Evolutionary conservation across 37 sponge, comb jelly and placozoan species (phyloP), one percentile per base, ranked within the genome.

Genomic region (Aplysina aerophoba): DNA sequence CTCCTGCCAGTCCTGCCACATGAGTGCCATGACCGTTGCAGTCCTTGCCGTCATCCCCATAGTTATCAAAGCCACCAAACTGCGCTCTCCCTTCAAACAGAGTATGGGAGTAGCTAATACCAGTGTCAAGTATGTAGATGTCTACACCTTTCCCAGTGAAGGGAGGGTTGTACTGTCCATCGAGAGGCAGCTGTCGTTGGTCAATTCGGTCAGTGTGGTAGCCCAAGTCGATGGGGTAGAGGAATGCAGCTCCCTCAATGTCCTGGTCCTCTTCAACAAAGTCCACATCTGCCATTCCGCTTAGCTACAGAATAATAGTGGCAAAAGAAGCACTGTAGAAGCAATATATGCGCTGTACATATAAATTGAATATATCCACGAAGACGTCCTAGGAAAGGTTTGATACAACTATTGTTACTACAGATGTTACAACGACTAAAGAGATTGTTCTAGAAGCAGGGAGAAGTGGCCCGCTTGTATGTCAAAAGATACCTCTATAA

Each of bases 21-120:
- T 89, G 90, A 27, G 93, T 89, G 5, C 93, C 93, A 39, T 93
- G 93, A 12, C 93, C 90, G 71, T 84, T 56, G 59, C 93, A 93
- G 39, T 93, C 94, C 0, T 28, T 4, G 11, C 94, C 94, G 34
- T 80, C 25, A 40, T 44, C 24, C 20, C 78, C 78, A 50, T 14
- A 75, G 25, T 16, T 4, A 11, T 75, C 78, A 24, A 15, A 75
- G 22, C 78, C 78, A 22, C 78, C 78, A 50, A 50, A 75, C 41
- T 17, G 17, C 4, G 78, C 78, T 11, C 78, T 75, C 40, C 78
- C 78, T 41, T 14, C 78, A 75, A 75, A 75, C 25, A 75, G 44
- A 4, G 21, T 41, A 16, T 94, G 94, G 65, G 38, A 34, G 55
- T 88, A 94, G 31, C 79, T 75, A 33, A 94, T 86, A 2, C 94